A percentile compares a stretch with the other conserved stretches of the same genome.
These are phyloP conservation scores for Parthenolecanium corni DNA, from an alignment of 2,888 invertebrate species.

Conservation along the genomic window DNA sequence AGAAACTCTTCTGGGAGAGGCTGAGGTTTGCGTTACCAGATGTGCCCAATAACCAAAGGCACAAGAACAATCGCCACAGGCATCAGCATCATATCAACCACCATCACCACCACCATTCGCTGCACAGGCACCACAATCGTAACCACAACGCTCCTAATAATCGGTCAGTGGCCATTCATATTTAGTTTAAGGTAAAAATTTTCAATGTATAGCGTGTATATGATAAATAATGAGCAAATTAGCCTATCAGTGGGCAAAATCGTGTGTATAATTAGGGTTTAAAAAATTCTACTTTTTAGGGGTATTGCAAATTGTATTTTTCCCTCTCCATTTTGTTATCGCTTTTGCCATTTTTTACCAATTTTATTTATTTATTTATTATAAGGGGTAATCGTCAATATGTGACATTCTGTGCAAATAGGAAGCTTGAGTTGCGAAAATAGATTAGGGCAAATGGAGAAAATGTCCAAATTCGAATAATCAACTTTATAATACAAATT, in stretches of 20 bases:
- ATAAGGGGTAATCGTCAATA: not conserved
- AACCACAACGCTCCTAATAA: slow-evolving; percentile 45
- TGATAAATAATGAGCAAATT: not conserved
- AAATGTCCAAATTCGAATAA: too few species aligned
- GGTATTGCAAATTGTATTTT: not conserved
- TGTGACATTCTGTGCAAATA: not conserved
- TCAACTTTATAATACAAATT: too few species aligned
- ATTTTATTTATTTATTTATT: not conserved
- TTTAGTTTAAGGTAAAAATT: slow-evolving; percentile 43
- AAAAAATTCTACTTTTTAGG: too few species aligned
- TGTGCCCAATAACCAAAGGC: slow-evolving; percentile 54
- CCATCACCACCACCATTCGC: slow-evolving; percentile 42
- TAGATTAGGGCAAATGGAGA: too few species aligned
- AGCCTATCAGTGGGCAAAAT: not conserved
- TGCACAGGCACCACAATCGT: slow-evolving; percentile 44
- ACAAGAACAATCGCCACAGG: slow-evolving; percentile 40
- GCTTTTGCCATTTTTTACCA: not conserved
- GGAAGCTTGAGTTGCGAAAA: too few species aligned
- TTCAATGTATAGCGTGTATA: not conserved
- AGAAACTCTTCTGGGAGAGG: slow-evolving; percentile 69
- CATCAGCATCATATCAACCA: slow-evolving; percentile 45
- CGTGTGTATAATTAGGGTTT: not conserved
- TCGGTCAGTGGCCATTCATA: slow-evolving; percentile 66
- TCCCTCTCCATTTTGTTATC: not conserved
- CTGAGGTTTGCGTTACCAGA: slow-evolving; percentile 69